Conservation (phyloP, 2,113 vertebrate genomes). For the Pluvialis apricaria region DNA sequence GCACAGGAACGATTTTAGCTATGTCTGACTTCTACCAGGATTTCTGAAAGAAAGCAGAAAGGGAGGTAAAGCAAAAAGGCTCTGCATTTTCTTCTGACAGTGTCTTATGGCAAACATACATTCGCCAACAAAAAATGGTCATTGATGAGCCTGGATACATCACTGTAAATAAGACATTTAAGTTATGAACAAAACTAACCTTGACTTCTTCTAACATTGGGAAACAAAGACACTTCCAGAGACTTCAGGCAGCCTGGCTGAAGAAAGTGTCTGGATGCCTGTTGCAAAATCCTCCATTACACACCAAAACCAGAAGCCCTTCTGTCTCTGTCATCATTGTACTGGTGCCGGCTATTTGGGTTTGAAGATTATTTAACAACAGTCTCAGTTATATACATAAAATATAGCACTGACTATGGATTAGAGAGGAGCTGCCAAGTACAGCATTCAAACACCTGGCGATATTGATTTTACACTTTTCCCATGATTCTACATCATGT, state of each 20-base stretch:
- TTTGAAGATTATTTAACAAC: conserved; percentile 44
- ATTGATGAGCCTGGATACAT: not conserved
- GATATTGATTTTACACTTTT: conserved; percentile 78
- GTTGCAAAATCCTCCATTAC: not conserved
- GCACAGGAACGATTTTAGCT: not conserved
- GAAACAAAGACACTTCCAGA: not conserved
- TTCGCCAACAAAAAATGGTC: not conserved
- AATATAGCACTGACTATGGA: conserved; percentile 61
- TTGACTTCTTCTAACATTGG: not conserved
- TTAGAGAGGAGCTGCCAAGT: conserved; percentile 68
- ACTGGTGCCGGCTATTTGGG: not conserved
- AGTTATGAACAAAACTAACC: not conserved
- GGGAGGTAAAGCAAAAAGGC: not conserved
- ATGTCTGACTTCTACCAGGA: not conserved
- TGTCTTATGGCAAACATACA: rapidly evolving
- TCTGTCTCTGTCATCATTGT: not conserved
- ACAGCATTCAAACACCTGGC: conserved; percentile 65
- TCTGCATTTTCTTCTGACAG: not conserved
- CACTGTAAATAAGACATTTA: not conserved
- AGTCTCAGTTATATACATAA: conserved; percentile 65
- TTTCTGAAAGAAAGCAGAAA: not conserved
- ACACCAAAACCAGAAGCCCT: not conserved
- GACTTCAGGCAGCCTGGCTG: not conserved
- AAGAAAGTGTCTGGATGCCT: not conserved
- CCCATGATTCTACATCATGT: conserved; percentile 73